Percentiles rank a stretch among this genome's conserved stretches.
Evolutionary conservation across 92 coral and sea anemone genomes (phyloP).

Genomic region (Zoanthus gigantus): DNA sequence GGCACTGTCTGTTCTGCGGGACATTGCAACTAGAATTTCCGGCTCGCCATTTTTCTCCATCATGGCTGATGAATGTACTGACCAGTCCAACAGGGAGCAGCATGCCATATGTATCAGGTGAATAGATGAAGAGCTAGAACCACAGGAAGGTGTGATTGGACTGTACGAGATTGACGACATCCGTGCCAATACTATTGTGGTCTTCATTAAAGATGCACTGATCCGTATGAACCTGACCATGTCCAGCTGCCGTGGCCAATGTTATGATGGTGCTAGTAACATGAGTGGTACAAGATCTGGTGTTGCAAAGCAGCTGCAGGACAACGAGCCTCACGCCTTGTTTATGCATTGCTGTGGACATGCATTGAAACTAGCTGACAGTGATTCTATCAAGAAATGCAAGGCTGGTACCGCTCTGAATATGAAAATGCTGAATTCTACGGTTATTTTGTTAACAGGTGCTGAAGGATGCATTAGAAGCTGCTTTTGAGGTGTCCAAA

Average conservation of each 20-base stretch:
- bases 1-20: too few relatives aligned
- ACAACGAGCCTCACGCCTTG: neutral
- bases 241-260: constrained; percentile 5
- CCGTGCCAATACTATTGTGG: neutral
- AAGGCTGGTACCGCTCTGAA: neutral
- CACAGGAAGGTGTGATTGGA: too few relatives aligned
- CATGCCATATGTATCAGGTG: neutral
- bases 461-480: constrained; percentile 29
- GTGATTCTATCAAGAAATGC: constrained; percentile 25
- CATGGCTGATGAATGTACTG: neutral
- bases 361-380: constrained; percentile 3
- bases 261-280: neutral
- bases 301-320: constrained; percentile 3
- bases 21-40: neutral
- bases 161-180: too few relatives aligned
- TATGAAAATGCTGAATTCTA: neutral
- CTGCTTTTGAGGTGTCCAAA: neutral
- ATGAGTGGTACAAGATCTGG: constrained; percentile 16
- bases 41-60: neutral
- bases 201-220: neutral
- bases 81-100: neutral
- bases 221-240: neutral
- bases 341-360: constrained; percentile 28
- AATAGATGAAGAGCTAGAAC: too few relatives aligned
- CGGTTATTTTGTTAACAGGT: neutral